phyloP scores from a whole-genome alignment of 2,797 vertebrate species.

The Falco berigora region DNA sequence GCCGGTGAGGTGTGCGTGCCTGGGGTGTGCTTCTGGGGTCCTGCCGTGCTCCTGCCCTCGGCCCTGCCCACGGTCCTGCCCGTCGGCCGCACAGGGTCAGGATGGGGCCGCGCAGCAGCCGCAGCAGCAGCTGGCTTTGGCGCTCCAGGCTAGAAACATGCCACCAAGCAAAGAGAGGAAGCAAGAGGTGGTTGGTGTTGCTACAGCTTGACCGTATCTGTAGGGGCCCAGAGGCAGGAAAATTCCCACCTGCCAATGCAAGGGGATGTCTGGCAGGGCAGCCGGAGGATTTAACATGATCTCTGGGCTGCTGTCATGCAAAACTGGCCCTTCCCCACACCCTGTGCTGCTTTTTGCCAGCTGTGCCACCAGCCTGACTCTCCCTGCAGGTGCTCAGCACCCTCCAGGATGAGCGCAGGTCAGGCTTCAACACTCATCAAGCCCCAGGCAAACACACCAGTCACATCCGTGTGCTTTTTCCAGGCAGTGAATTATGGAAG shows the following conservation, averaged over 20 bases:
- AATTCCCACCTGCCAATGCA: neutral
- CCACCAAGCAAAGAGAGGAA: neutral
- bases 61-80: neutral
- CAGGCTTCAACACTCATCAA: neutral
- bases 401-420: neutral
- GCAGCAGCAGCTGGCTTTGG: neutral
- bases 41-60: neutral
- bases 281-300: neutral
- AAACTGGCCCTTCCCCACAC: neutral
- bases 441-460: accelerated
- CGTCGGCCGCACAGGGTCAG: accelerated
- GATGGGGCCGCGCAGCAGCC: neutral
- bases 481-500: neutral
- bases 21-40: neutral
- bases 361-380: accelerated
- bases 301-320: neutral
- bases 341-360: neutral
- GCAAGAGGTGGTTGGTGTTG: neutral
- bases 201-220: neutral
- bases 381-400: neutral
- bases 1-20: accelerated
- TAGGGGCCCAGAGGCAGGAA: neutral
- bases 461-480: neutral
- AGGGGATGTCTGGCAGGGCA: neutral
- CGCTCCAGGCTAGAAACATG: neutral